Percentiles rank a stretch among this genome's conserved stretches.
These are phyloP conservation scores for Plecturocebus donacophilus DNA, from an alignment of 2,113 vertebrate genomes.

Conservation along the genomic window DNA sequence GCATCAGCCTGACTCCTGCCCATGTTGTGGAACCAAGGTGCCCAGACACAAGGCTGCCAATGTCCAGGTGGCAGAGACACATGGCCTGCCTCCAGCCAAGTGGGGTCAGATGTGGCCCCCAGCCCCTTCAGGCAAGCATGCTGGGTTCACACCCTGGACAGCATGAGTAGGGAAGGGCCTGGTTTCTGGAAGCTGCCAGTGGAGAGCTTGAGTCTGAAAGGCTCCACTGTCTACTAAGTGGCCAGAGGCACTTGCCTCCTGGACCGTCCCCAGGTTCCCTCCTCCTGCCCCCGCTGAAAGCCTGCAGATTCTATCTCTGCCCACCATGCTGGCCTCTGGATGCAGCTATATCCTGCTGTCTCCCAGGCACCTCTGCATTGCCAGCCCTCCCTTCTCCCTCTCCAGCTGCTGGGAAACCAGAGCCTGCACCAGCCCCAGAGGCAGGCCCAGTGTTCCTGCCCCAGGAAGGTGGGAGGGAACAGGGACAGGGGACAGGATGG, in stretches of 20 bases:
- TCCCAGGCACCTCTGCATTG: not conserved
- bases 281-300: not conserved
- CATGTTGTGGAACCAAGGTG: rapidly evolving
- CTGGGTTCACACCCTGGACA: not conserved
- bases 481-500: slow-evolving; percentile 57
- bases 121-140: not conserved
- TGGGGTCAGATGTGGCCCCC: not conserved
- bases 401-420: not conserved
- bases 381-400: not conserved
- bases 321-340: not conserved
- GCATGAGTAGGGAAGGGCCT: not conserved
- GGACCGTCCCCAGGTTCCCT: not conserved
- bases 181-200: not conserved
- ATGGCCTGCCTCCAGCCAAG: not conserved
- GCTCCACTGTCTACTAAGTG: not conserved
- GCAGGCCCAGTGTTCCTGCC: slow-evolving; percentile 34
- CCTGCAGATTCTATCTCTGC: not conserved
- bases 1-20: too few species aligned
- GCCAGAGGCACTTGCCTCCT: not conserved
- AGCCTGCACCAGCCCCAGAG: not conserved
- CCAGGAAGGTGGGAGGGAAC: slow-evolving; percentile 21
- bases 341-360: not conserved
- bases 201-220: slow-evolving; percentile 12
- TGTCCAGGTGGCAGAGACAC: not conserved
- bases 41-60: not conserved